A percentile compares a stretch with the other conserved stretches of the same genome.
Evolutionary conservation across 2,113 vertebrate genomes (phyloP).

Genomic region (Sebastes fasciatus): DNA sequence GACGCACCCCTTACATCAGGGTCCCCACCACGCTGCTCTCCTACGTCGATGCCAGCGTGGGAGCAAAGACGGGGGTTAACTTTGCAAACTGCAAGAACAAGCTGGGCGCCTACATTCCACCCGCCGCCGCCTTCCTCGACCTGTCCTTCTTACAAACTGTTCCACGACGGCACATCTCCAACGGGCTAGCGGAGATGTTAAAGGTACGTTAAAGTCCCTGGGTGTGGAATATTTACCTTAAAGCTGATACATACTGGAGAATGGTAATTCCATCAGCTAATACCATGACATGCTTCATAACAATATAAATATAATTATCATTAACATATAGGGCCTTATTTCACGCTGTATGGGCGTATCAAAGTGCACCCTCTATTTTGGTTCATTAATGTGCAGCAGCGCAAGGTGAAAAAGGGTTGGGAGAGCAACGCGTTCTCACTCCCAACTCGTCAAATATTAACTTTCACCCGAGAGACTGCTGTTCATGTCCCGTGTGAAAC

Average conservation of each 20-base stretch:
- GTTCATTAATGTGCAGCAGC: too few species aligned
- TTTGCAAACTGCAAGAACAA: conserved; percentile 91
- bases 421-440: too few species aligned
- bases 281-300: neutral
- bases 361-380: neutral
- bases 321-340: neutral
- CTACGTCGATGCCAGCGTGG: conserved; percentile 87
- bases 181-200: conserved; percentile 88
- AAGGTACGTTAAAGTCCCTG: conserved; percentile 77
- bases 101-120: conserved; percentile 86
- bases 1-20: conserved; percentile 87
- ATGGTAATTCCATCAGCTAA: neutral
- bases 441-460: too few species aligned
- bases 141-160: conserved; percentile 86
- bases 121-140: conserved; percentile 84
- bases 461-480: neutral
- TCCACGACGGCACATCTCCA: conserved; percentile 87
- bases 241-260: neutral
- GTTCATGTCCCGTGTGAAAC: neutral
- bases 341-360: neutral
- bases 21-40: conserved; percentile 89
- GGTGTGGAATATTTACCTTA: neutral
- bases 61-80: conserved; percentile 88
- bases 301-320: neutral
- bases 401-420: neutral